A percentile compares a stretch with the other conserved stretches of the same genome.
Conservation (phyloP, 1,140 invertebrate species). For the Andrena cerasifolii region DNA sequence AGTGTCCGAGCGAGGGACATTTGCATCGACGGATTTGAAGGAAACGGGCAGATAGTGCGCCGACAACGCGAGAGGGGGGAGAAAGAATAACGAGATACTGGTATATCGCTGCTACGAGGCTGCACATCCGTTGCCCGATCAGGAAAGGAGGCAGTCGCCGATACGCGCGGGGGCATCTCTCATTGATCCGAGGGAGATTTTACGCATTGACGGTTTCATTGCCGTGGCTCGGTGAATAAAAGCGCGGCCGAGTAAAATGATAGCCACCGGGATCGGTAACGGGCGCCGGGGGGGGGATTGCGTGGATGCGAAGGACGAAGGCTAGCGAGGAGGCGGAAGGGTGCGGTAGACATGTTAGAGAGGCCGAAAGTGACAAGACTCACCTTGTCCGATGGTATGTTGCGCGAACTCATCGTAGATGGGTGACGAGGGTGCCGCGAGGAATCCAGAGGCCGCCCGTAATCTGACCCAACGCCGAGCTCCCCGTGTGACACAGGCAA, state of each 20-base stretch:
- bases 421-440: conserved; percentile 51
- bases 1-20: background rate
- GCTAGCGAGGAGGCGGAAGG: conserved; percentile 47
- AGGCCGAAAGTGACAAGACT: conserved; percentile 49
- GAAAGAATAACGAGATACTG: background rate
- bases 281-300: background rate
- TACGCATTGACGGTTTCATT: conserved; percentile 19
- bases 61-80: background rate
- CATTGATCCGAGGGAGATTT: conserved; percentile 37
- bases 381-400: conserved; percentile 79
- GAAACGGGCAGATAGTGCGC: background rate
- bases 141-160: background rate
- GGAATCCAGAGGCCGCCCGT: conserved; percentile 73
- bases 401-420: conserved; percentile 78
- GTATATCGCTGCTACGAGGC: conserved; percentile 24
- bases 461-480: conserved; percentile 59
- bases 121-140: conserved; percentile 39
- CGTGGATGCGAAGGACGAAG: conserved; percentile 19
- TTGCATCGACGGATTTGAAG: background rate
- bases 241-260: background rate
- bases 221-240: conserved; percentile 8
- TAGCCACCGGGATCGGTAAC: background rate
- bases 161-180: background rate
- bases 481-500: conserved; percentile 53
- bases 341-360: conserved; percentile 62